Evolutionary conservation across 2,888 invertebrate species (phyloP).

Genomic region (Pristionchus exspectatus): DNA sequence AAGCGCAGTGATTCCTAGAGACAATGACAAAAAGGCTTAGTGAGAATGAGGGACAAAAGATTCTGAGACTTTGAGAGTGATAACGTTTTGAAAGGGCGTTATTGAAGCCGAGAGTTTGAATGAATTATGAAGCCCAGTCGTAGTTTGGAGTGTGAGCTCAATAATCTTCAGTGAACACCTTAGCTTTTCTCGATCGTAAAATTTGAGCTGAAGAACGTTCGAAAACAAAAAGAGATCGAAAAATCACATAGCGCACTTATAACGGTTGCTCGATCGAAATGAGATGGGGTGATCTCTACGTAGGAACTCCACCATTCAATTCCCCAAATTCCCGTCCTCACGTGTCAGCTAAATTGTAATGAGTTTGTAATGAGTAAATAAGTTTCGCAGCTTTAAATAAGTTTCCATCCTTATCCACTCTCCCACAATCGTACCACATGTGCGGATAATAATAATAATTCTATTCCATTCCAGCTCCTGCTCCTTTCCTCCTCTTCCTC

Average conservation of each 20-base stretch:
- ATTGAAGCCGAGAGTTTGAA: not conserved
- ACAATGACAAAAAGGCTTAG: not conserved
- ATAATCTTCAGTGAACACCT: not conserved
- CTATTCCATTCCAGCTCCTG: not conserved
- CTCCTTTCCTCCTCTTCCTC: not conserved
- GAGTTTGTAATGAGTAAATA: too few relatives aligned
- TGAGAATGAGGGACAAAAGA: not conserved
- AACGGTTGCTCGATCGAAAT: not conserved
- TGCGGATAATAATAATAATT: too few relatives aligned
- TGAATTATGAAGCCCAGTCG: too few relatives aligned
- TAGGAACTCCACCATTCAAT: too few relatives aligned
- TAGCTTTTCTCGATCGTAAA: not conserved
- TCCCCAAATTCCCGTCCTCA: too few relatives aligned
- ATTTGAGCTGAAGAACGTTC: not conserved
- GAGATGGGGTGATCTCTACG: not conserved
- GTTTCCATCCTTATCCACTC: not conserved
- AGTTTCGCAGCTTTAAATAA: not conserved
- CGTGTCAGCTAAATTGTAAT: too few relatives aligned
- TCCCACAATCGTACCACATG: too few relatives aligned
- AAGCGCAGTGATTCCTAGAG: not conserved
- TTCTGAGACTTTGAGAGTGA: not conserved
- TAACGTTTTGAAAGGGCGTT: constrained; percentile 10
- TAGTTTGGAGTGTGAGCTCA: too few relatives aligned
- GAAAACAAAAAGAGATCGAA: not conserved
- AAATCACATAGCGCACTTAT: not conserved